A percentile compares a stretch with the other conserved stretches of the same genome.
Conservation (phyloP, 1,140 invertebrate species). For the Orchestia grillus region DNA sequence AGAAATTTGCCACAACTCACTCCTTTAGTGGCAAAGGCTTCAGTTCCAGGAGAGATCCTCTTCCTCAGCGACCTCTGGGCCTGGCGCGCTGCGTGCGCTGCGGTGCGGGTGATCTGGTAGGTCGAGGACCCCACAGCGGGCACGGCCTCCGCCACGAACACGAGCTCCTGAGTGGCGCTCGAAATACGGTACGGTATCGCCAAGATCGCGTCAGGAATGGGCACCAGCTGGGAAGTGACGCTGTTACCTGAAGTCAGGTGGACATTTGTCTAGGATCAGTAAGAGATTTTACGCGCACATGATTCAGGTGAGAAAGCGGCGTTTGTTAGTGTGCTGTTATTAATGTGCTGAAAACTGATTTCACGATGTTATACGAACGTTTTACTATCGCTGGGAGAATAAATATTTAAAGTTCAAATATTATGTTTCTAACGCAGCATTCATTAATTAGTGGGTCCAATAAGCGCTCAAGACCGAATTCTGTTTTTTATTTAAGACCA, state of each 20-base stretch:
- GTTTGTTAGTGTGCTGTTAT: too few relatives aligned
- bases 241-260: background rate
- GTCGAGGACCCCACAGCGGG: slow-evolving; percentile 67
- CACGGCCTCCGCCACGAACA: slow-evolving; percentile 76
- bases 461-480: too few relatives aligned
- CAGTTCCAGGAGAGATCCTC: background rate
- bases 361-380: too few relatives aligned
- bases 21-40: background rate
- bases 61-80: slow-evolving; percentile 57
- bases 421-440: too few relatives aligned
- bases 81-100: slow-evolving; percentile 44
- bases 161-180: slow-evolving; percentile 76
- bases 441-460: too few relatives aligned
- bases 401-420: too few relatives aligned
- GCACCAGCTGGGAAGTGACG: slow-evolving; percentile 75
- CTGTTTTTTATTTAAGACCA: too few relatives aligned
- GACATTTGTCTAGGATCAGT: background rate
- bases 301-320: background rate
- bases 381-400: too few relatives aligned
- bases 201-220: slow-evolving; percentile 76
- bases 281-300: background rate
- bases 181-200: slow-evolving; percentile 77
- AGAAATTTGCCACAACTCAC: background rate
- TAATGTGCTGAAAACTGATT: too few relatives aligned
- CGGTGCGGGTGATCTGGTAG: slow-evolving; percentile 64